Evolutionary conservation across 1,140 invertebrate genomes (phyloP).

Genomic region (Scaptodrosophila lebanonensis): DNA sequence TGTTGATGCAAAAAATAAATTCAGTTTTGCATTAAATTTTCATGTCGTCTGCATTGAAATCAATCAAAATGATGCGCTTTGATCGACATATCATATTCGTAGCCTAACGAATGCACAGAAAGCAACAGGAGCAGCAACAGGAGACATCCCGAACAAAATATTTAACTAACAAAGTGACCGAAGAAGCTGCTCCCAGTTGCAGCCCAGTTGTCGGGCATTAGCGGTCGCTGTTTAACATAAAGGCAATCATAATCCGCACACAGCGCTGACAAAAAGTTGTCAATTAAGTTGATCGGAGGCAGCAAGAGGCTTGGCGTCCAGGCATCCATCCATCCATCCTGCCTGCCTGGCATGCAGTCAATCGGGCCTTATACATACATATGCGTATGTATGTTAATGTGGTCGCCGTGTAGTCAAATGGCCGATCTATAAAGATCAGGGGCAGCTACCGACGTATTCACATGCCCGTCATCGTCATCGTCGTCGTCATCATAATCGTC

Average conservation of each 20-base stretch:
- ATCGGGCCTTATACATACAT: conserved; percentile 30
- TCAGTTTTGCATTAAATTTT: conserved; percentile 6
- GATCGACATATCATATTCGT: conserved; percentile 42
- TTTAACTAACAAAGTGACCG: conserved; percentile 60
- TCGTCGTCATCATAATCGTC: background rate
- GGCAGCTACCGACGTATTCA: conserved; percentile 8
- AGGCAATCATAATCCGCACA: conserved; percentile 71
- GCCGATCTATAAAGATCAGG: conserved; percentile 1
- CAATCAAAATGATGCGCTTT: conserved; percentile 68
- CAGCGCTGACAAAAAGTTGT: conserved; percentile 71
- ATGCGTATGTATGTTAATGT: conserved; percentile 42
- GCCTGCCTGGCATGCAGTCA: background rate
- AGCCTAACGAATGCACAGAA: conserved; percentile 27
- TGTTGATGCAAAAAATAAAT: conserved; percentile 1
- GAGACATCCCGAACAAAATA: too few relatives aligned
- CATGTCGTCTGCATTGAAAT: conserved; percentile 58
- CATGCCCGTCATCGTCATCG: conserved; percentile 1
- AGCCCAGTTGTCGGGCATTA: too few relatives aligned
- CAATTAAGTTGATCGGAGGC: conserved; percentile 65
- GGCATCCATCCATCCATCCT: background rate
- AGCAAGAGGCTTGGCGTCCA: conserved; percentile 13
- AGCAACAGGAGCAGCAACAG: too few relatives aligned
- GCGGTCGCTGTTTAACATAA: conserved; percentile 57
- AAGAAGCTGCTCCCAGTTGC: background rate
- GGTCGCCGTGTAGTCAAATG: conserved; percentile 37